Evolutionary conservation across 2,888 invertebrate genomes (phyloP).

Genomic region (Hydropsyche betteni): DNA sequence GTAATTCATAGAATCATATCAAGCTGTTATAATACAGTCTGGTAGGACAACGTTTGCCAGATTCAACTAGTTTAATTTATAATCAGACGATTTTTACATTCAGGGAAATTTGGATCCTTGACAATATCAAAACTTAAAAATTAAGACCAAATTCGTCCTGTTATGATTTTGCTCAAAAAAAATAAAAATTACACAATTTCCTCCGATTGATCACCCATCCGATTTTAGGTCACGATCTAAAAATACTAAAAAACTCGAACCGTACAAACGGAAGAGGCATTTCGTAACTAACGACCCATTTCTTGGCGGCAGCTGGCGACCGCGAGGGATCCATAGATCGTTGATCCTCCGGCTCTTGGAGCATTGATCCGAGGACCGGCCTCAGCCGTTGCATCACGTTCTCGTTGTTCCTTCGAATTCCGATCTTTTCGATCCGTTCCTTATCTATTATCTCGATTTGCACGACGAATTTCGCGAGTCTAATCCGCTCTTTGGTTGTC

Average conservation of each 20-base stretch:
- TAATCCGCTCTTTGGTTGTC: neutral
- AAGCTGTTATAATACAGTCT: too few species aligned
- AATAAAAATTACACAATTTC: too few species aligned
- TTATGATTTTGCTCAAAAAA: too few species aligned
- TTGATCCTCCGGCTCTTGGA: slow-evolving; percentile 24
- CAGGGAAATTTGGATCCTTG: too few species aligned
- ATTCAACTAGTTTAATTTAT: too few species aligned
- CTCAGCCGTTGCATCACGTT: neutral
- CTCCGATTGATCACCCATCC: too few species aligned
- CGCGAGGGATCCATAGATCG: slow-evolving; percentile 34
- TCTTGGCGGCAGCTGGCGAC: slow-evolving; percentile 29
- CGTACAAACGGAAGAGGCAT: neutral
- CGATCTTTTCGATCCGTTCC: neutral
- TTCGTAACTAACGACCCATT: slow-evolving; percentile 5
- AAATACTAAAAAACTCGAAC: neutral
- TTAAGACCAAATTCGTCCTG: too few species aligned
- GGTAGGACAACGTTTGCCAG: too few species aligned
- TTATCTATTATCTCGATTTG: slow-evolving; percentile 14
- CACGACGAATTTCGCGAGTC: slow-evolving; percentile 3
- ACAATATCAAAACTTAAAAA: too few species aligned
- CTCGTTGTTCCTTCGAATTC: neutral
- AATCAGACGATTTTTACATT: too few species aligned
- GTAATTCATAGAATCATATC: too few species aligned
- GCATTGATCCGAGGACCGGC: slow-evolving; percentile 22
- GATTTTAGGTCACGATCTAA: too few species aligned